Base-by-base conservation (phyloP, 2,888 invertebrate species). In the Drosophila antonietae region DNA sequence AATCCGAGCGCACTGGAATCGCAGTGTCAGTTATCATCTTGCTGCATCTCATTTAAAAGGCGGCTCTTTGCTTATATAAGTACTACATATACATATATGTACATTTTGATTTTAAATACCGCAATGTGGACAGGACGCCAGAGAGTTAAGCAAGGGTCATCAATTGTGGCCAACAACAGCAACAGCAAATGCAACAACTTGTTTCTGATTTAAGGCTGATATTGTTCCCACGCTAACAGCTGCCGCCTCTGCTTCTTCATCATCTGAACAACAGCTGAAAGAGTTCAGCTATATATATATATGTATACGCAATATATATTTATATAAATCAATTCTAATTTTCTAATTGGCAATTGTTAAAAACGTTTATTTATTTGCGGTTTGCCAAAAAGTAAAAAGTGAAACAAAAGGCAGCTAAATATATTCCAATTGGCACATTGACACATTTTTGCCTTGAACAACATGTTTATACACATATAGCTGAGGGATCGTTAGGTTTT, bases 381-480 rank as follows among this genome's bases (percentile, higher is more conserved):
- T 76, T 79, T 61, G 41, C 23, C 41, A 63, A 68, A n/a, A 31
- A 53, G 37, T 70, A 63, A 68, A 68, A 71, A 73, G 14, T 23
- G 5, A 33, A 4, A 51, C 20, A 20, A 20, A 18, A 15, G 2
- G 15, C 28, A 1, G 10, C 23, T 10, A 55, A 39, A 53, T 53
- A 6, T 41, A 41, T 41, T 57, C 56, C 88, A 80, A 82, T 84
- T 88, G 88, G 80, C 89, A 89, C 78, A 88, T 82, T 86, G 89
- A 88, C 85, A 89, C 88, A 89, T 88, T 88, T 86, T 76, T 14
- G 64, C 72, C 81, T 81, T 75, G 81, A 68, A 49, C 44, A 61
- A 39, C 57, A 55, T 62, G 35, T 62, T 18, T 43, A 44, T 28
- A 60, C 53, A 57, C 43, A 62, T 41, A 52, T 14, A 18, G 14